These are phyloP conservation scores for Gasteruption jaculator DNA, from an alignment of 2,888 invertebrate species.

Conservation along the genomic window DNA sequence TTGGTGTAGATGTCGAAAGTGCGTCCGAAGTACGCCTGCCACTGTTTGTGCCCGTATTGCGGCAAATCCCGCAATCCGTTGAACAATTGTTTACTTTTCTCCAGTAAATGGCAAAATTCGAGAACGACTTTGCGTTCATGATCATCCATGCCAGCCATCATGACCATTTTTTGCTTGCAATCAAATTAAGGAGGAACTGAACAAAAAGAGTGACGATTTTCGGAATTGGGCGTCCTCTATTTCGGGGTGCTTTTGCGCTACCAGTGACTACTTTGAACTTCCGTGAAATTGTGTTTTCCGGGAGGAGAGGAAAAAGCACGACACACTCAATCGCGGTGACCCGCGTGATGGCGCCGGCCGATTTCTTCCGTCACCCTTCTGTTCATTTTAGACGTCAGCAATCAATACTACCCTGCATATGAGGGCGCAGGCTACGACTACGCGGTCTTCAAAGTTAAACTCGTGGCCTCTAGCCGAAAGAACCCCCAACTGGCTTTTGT, in stretches of 20 bases:
- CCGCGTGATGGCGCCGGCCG: slow-evolving; percentile 39
- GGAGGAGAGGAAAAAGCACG: not conserved
- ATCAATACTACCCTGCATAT: slow-evolving; percentile 40
- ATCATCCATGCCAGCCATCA: slow-evolving; percentile 70
- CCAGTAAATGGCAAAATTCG: slow-evolving; percentile 93
- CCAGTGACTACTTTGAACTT: too few species aligned
- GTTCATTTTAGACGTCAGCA: slow-evolving; percentile 31
- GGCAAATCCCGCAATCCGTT: slow-evolving; percentile 95
- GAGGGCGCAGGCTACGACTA: slow-evolving; percentile 29
- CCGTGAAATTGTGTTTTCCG: not conserved
- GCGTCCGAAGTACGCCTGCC: slow-evolving; percentile 95
- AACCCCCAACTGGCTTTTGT: too few species aligned
- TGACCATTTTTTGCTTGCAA: slow-evolving; percentile 68
- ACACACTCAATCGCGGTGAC: slow-evolving; percentile 31
- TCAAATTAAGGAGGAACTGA: slow-evolving; percentile 16
- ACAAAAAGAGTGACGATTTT: slow-evolving; percentile 21
- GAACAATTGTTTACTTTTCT: slow-evolving; percentile 95
- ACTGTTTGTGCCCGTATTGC: slow-evolving; percentile 95
- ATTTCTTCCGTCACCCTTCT: slow-evolving; percentile 34
- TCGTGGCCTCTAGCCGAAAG: too few species aligned
- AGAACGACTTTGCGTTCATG: slow-evolving; percentile 88
- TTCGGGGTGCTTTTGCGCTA: slow-evolving; percentile 26
- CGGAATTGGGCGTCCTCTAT: slow-evolving; percentile 22
- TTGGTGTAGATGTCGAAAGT: slow-evolving; percentile 97
- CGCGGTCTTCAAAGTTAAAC: too few species aligned